A percentile compares a stretch with the other conserved stretches of the same genome.
phyloP scores from a whole-genome alignment of 2,888 invertebrate genomes.

The Pyrocoelia pectoralis region DNA sequence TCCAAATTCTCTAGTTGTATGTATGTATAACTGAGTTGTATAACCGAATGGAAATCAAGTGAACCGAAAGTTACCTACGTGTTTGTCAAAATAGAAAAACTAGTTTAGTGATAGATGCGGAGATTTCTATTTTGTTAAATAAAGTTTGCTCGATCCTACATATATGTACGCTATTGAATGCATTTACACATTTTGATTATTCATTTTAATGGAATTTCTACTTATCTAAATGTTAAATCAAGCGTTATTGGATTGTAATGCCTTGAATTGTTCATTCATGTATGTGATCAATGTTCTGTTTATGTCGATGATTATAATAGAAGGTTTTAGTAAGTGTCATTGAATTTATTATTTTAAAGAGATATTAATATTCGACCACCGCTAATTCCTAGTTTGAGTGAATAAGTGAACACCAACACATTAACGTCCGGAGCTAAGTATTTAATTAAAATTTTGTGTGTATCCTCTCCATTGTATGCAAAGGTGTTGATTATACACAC shows the following conservation, averaged over 20 bases:
- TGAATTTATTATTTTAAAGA: neutral
- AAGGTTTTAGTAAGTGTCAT: neutral
- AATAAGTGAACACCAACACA: too few relatives aligned
- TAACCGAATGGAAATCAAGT: too few relatives aligned
- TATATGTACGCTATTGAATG: neutral
- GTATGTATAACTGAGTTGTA: too few relatives aligned
- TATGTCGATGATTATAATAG: neutral
- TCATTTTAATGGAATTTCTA: neutral
- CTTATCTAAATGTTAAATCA: conserved; percentile 6
- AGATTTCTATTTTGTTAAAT: neutral
- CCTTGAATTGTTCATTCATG: conserved; percentile 1
- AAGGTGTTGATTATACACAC: too few relatives aligned
- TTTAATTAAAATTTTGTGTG: too few relatives aligned
- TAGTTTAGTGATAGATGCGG: neutral
- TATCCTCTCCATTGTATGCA: too few relatives aligned
- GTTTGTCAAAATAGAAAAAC: neutral
- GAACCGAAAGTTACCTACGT: too few relatives aligned
- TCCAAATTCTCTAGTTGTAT: too few relatives aligned
- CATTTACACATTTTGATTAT: conserved; percentile 1
- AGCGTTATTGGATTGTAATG: neutral
- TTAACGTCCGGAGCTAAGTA: too few relatives aligned
- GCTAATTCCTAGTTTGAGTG: too few relatives aligned
- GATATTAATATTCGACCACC: neutral
- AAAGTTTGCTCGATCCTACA: neutral
- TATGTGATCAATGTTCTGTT: neutral